These are phyloP conservation scores for Anseranas semipalmata DNA, from an alignment of 2,113 vertebrate genomes.

Conservation along the genomic window DNA sequence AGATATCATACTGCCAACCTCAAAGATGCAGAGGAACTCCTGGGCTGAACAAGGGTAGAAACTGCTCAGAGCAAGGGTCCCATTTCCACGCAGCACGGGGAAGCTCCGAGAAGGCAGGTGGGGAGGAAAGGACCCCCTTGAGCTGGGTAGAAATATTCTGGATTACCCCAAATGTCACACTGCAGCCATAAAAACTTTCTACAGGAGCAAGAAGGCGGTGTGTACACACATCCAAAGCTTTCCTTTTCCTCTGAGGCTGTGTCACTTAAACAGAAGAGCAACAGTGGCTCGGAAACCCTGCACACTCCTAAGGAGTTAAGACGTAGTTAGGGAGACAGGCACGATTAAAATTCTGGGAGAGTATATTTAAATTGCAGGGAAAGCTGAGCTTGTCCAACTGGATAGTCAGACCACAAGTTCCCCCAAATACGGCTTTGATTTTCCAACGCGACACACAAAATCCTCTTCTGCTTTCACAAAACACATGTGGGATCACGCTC, in stretches of 20 bases:
- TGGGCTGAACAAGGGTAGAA: background rate
- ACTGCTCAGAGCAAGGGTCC: background rate
- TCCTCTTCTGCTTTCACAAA: background rate
- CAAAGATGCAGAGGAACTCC: background rate
- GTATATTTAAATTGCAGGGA: slow-evolving; percentile 44
- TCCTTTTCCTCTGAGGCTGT: background rate
- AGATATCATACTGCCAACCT: fast-evolving
- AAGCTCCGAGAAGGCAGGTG: background rate
- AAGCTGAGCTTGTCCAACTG: slow-evolving; percentile 58
- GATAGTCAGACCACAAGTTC: slow-evolving; percentile 41
- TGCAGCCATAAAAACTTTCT: background rate
- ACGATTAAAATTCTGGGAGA: slow-evolving; percentile 7
- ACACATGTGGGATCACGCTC: background rate
- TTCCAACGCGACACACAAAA: background rate
- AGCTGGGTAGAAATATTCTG: background rate
- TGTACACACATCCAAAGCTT: background rate
- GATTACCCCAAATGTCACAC: background rate
- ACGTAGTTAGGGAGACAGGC: background rate
- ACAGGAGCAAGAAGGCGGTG: background rate
- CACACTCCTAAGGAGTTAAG: slow-evolving; percentile 12
- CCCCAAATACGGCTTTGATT: slow-evolving; percentile 34
- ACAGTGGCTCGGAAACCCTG: background rate
- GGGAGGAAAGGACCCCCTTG: background rate
- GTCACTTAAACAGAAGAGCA: background rate
- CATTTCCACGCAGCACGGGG: fast-evolving